Conservation (phyloP, 2,888 invertebrate genomes). For the Elaeidobius kamerunicus region DNA sequence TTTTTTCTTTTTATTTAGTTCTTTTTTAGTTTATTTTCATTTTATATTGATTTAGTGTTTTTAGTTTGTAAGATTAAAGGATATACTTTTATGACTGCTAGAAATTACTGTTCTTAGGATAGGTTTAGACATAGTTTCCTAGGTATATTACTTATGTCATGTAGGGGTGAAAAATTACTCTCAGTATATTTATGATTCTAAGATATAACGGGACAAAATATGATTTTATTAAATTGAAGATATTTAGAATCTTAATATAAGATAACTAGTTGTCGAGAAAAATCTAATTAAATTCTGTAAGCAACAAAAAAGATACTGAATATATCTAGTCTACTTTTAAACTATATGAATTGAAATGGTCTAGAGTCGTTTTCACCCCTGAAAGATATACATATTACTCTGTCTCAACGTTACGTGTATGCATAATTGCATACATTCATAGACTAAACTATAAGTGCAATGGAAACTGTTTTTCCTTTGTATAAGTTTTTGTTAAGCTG, state of each 20-base stretch:
- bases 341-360: neutral
- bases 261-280: too few relatives aligned
- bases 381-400: neutral
- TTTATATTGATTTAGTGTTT: conserved; percentile 12
- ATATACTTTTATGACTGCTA: conserved; percentile 24
- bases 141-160: conserved; percentile 3
- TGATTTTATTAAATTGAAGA: neutral
- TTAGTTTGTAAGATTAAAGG: conserved; percentile 19
- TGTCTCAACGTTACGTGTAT: conserved; percentile 16
- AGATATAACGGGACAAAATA: neutral
- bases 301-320: too few relatives aligned
- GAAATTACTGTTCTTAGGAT: conserved; percentile 19
- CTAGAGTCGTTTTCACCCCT: conserved; percentile 1
- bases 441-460: conserved; percentile 45
- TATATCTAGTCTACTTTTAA: neutral
- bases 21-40: conserved; percentile 5
- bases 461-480: conserved; percentile 41
- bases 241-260: too few relatives aligned
- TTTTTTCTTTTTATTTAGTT: conserved; percentile 4
- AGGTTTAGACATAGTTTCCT: conserved; percentile 7
- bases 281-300: too few relatives aligned
- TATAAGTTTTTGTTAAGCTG: conserved; percentile 38
- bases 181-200: neutral
- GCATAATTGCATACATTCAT: conserved; percentile 21
- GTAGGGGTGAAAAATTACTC: neutral